Conservation (phyloP, 1,140 invertebrate species). For the Watersipora subatra region DNA sequence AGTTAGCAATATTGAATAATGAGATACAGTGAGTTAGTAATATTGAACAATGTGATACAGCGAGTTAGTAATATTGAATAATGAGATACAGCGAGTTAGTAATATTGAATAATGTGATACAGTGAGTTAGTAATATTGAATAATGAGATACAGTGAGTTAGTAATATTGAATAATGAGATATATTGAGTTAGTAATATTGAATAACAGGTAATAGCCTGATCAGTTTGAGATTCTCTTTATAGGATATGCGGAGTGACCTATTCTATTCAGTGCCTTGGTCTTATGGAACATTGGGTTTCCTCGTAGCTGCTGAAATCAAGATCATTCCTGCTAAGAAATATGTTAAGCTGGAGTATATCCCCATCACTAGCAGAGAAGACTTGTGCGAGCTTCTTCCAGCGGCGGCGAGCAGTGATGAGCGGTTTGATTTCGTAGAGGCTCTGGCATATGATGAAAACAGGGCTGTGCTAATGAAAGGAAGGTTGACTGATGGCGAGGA, state of each 20-base stretch:
- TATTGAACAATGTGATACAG: too few relatives aligned
- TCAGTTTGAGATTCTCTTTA: too few relatives aligned
- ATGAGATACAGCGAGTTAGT: too few relatives aligned
- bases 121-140: too few relatives aligned
- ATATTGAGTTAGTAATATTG: too few relatives aligned
- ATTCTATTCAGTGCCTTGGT: constrained; percentile 67
- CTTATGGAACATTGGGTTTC: constrained; percentile 72
- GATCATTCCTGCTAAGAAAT: constrained; percentile 55
- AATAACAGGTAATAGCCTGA: too few relatives aligned
- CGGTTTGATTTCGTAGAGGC: constrained; percentile 64
- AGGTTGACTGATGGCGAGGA: constrained; percentile 48
- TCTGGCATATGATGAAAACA: constrained; percentile 50
- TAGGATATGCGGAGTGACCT: constrained; percentile 57
- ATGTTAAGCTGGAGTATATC: constrained; percentile 50
- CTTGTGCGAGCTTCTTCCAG: constrained; percentile 38
- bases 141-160: too few relatives aligned
- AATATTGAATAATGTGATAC: too few relatives aligned
- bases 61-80: too few relatives aligned
- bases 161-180: too few relatives aligned
- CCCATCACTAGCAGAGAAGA: constrained; percentile 47
- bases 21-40: too few relatives aligned
- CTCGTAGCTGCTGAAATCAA: constrained; percentile 60
- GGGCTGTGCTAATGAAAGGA: constrained; percentile 62
- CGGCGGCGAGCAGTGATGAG: constrained; percentile 42
- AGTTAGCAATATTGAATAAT: too few relatives aligned